Evolutionary conservation across 2,888 invertebrate genomes (phyloP).

Genomic region (Macrophya annulata): DNA sequence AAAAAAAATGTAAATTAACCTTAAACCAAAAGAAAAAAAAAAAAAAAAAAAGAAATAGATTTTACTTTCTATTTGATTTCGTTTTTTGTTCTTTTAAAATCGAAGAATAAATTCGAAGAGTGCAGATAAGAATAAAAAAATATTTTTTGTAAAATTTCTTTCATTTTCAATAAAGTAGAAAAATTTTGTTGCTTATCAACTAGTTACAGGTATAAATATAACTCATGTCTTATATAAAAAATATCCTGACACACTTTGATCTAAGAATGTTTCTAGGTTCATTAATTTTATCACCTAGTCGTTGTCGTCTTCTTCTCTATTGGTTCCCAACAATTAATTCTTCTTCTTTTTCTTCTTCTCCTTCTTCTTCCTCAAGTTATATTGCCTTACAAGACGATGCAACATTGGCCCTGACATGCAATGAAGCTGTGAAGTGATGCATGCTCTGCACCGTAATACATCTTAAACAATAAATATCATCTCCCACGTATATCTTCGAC

Average conservation of each 20-base stretch:
- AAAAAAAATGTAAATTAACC: background rate
- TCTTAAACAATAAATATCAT: background rate
- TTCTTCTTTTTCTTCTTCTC: background rate
- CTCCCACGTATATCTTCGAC: background rate
- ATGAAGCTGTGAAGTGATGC: conserved; percentile 14
- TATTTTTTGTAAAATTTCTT: no score
- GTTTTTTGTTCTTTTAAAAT: background rate
- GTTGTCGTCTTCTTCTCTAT: background rate
- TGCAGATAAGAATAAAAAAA: background rate
- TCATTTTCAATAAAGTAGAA: no score
- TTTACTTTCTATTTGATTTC: background rate
- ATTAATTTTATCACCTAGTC: conserved; percentile 29
- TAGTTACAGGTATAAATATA: no score
- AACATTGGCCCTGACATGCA: background rate
- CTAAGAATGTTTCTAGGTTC: conserved; percentile 14
- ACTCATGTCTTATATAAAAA: background rate
- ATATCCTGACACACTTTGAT: background rate
- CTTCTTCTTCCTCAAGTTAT: background rate
- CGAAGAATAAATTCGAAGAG: background rate
- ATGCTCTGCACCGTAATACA: background rate
- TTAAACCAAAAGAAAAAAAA: background rate
- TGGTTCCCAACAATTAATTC: background rate
- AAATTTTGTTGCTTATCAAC: background rate
- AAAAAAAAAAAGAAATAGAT: background rate
- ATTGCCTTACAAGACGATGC: background rate